Percentiles rank a stretch among this genome's conserved stretches.
Conservation (phyloP, 2,888 invertebrate species). For the Apodemia hepburni region DNA sequence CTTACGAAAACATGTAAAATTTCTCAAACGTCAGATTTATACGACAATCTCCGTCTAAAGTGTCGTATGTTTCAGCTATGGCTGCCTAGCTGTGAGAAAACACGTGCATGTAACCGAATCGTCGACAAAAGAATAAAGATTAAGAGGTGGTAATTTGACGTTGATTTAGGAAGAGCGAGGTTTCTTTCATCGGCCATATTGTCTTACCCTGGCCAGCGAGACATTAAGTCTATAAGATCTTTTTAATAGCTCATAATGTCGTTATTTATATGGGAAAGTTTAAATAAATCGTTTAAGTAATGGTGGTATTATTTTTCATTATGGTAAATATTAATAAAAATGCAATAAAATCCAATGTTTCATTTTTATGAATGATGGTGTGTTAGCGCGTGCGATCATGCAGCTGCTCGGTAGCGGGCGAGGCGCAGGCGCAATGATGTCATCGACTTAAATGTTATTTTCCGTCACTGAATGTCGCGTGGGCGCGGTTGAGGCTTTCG, state of each 20-base stretch:
- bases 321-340: constrained; percentile 1
- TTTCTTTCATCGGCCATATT: constrained; percentile 63
- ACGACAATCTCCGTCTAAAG: constrained; percentile 49
- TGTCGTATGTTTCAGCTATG: constrained; percentile 54
- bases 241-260: constrained; percentile 48
- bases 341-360: constrained; percentile 15
- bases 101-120: constrained; percentile 74
- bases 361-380: constrained; percentile 32
- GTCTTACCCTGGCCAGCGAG: constrained; percentile 56
- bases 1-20: constrained; percentile 72
- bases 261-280: constrained; percentile 49
- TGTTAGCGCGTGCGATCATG: constrained; percentile 44
- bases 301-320: constrained; percentile 28
- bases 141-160: constrained; percentile 77
- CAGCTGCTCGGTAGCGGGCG: constrained; percentile 58
- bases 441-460: constrained; percentile 76
- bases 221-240: constrained; percentile 51
- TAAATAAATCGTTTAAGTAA: constrained; percentile 42
- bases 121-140: constrained; percentile 72
- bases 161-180: constrained; percentile 69
- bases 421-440: constrained; percentile 68
- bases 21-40: constrained; percentile 71
- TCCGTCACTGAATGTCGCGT: constrained; percentile 62
- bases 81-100: constrained; percentile 49
- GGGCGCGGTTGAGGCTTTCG: constrained; percentile 56